phyloP scores from a whole-genome alignment of 2,113 vertebrate species.

The Plotosus lineatus region DNA sequence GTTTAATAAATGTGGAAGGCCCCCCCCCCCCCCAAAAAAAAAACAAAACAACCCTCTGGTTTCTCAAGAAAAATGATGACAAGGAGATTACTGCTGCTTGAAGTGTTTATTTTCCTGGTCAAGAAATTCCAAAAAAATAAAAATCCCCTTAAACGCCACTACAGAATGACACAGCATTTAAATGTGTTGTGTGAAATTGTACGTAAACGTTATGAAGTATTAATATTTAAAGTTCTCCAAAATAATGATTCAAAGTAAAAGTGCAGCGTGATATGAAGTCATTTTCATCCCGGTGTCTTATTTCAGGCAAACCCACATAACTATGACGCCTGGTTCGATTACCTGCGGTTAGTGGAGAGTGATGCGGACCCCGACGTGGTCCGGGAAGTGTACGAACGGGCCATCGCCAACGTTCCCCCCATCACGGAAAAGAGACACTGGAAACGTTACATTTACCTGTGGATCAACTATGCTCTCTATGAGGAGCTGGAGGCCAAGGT shows the following conservation, averaged over 20 bases:
- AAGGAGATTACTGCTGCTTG: too few relatives aligned
- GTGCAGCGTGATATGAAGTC: background rate
- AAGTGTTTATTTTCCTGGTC: background rate
- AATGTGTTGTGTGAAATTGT: background rate
- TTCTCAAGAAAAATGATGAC: too few relatives aligned
- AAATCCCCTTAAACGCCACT: background rate
- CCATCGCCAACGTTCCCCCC: conserved; percentile 91
- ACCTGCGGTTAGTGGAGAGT: conserved; percentile 92
- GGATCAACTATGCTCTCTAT: conserved; percentile 94
- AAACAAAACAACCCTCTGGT: too few relatives aligned
- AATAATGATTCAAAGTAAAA: background rate
- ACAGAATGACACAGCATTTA: background rate
- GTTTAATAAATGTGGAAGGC: too few relatives aligned
- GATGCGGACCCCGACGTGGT: conserved; percentile 83
- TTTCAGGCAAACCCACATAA: conserved; percentile 92
- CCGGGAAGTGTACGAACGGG: conserved; percentile 91
- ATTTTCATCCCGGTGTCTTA: background rate
- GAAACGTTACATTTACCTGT: conserved; percentile 96
- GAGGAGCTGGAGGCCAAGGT: conserved; percentile 97
- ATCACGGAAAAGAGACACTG: conserved; percentile 96
- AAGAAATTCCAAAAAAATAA: background rate
- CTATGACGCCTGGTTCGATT: conserved; percentile 97
- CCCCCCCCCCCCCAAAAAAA: too few relatives aligned
- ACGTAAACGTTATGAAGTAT: background rate
- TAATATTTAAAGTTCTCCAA: background rate